Conservation (phyloP, 1,140 invertebrate species). For the Camponotus vicinus region DNA sequence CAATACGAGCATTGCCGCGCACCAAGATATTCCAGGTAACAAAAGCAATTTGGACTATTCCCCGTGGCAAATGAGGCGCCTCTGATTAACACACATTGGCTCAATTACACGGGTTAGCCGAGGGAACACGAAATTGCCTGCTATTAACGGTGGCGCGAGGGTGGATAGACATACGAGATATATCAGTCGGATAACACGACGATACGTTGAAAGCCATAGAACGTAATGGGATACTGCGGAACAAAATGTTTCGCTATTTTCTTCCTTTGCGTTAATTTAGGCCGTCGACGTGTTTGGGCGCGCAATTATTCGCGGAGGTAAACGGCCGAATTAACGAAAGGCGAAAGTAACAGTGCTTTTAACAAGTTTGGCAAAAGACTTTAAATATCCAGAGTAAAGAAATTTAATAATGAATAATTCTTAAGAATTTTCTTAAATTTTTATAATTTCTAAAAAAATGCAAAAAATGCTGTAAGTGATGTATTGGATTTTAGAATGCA, state of each 20-base stretch:
- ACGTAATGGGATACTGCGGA: slow-evolving; percentile 37
- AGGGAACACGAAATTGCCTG: slow-evolving; percentile 76
- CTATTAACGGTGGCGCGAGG: slow-evolving; percentile 74
- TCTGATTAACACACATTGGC: slow-evolving; percentile 78
- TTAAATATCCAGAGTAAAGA: slow-evolving; percentile 3
- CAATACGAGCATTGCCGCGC: slow-evolving; percentile 49
- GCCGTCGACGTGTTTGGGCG: slow-evolving; percentile 11
- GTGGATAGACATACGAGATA: slow-evolving; percentile 71
- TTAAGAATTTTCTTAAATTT: neutral
- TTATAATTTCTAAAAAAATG: no score
- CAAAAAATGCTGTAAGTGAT: no score
- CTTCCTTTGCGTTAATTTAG: slow-evolving; percentile 45
- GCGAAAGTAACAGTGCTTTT: neutral
- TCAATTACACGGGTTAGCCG: slow-evolving; percentile 76
- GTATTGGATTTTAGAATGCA: no score
- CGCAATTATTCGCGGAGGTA: slow-evolving; percentile 17
- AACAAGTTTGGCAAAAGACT: neutral
- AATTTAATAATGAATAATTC: slow-evolving; percentile 14
- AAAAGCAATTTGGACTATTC: slow-evolving; percentile 77
- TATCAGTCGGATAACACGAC: slow-evolving; percentile 70
- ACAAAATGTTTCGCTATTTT: slow-evolving; percentile 59
- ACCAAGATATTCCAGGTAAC: slow-evolving; percentile 71
- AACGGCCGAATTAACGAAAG: slow-evolving; percentile 32
- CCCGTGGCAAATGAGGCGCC: slow-evolving; percentile 75
- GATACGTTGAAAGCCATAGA: slow-evolving; percentile 63